Base-by-base conservation (phyloP, 2,888 invertebrate species). In the Ptycholaimellus sp. region DNA sequence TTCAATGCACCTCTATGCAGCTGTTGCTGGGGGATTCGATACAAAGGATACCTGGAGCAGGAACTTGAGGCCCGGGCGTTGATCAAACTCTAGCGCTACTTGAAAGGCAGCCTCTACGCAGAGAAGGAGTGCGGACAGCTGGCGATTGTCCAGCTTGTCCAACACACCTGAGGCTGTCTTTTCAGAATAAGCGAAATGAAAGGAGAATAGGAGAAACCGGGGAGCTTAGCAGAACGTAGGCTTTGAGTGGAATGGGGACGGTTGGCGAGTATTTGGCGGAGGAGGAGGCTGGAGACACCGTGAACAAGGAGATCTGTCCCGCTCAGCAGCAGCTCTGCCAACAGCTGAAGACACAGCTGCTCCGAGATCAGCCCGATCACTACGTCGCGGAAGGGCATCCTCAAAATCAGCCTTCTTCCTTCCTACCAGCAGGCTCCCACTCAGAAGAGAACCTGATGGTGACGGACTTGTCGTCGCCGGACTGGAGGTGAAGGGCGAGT, bases 21-120 rank as follows among this genome's bases (percentile, higher is more conserved):
- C n/a, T n/a, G n/a, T n/a, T n/a, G n/a, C n/a, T n/a, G n/a, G n/a
- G n/a, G n/a, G n/a, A n/a, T n/a, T n/a, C n/a, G n/a, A n/a, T n/a
- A n/a, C n/a, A n/a, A n/a, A n/a, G n/a, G n/a, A n/a, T 16, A 85
- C 85, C 60, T 87, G 85, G 43, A 83, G 72, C 3, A 87, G 69
- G 58, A 87, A 85, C 59, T 87, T 87, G 17, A 87, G 64, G 0
- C 85, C 85, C 0, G 85, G 85, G 23, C 85, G 69, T 7, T 72
- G 69, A 59, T 87, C 85, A 56, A 87, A 85, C 51, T 78, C 77
- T 56, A 74, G 68, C 0, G 83, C 76, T 39, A 78, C 70, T 36
- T 69, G 69, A 53, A 79, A 76, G 2, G 83, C 81, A 41, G 76
- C 68, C 48, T 80, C 75, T 42, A 85, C 17, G 65, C 35, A 32